Conservation (phyloP, 1,140 invertebrate genomes). For the Homalodisca vitripennis region DNA sequence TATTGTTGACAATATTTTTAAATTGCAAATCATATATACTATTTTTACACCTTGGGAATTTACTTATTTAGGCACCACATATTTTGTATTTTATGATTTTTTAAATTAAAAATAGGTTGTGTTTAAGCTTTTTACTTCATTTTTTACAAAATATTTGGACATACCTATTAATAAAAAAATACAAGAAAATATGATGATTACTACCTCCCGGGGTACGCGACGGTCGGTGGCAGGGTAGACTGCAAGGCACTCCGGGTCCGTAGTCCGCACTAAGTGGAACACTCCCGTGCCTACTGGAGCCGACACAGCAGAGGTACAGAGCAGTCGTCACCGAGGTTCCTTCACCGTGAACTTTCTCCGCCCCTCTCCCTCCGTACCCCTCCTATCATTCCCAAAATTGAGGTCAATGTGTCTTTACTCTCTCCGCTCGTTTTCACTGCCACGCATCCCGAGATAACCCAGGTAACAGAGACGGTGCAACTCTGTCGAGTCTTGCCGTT, state of each 20-base stretch:
- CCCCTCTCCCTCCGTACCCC: not conserved
- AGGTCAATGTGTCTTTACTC: conserved; percentile 26
- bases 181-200: no score
- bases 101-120: no score
- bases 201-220: not conserved
- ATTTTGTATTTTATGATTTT: no score
- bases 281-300: not conserved
- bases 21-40: no score
- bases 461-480: not conserved
- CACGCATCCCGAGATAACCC: conserved; percentile 18
- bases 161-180: no score
- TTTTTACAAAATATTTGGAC: no score
- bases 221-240: not conserved
- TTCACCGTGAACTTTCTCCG: conserved; percentile 13
- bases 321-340: not conserved
- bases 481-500: no score
- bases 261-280: not conserved
- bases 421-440: conserved; percentile 24
- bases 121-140: no score
- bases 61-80: no score
- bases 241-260: not conserved
- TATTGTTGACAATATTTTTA: no score
- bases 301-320: not conserved
- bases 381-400: conserved; percentile 18
- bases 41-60: no score